These are phyloP conservation scores for Caerostris extrusa DNA, from an alignment of 1,140 invertebrate species.

Conservation along the genomic window DNA sequence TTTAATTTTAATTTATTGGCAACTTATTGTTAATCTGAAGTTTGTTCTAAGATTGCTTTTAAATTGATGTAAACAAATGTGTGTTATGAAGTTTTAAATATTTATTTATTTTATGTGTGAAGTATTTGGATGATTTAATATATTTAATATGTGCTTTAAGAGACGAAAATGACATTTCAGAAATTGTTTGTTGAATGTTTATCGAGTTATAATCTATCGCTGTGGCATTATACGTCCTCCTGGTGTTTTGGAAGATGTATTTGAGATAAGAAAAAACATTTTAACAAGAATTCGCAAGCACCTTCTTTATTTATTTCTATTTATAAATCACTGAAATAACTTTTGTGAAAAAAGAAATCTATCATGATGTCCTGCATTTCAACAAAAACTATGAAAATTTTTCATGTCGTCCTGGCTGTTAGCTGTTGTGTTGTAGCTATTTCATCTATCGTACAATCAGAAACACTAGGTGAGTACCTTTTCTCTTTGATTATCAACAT, in stretches of 20 bases:
- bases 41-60: background rate
- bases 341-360: background rate
- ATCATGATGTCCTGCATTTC: background rate
- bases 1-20: background rate
- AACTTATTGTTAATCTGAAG: background rate
- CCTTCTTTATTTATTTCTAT: background rate
- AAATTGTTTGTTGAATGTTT: background rate
- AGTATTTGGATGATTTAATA: background rate
- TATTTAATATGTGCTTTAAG: background rate
- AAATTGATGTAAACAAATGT: background rate
- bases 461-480: background rate
- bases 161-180: background rate
- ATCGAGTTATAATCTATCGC: background rate
- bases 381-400: background rate
- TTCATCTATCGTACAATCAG: conserved; percentile 19
- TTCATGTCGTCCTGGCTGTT: background rate
- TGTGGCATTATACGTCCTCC: background rate
- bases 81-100: background rate
- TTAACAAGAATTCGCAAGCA: background rate
- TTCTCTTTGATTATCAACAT: background rate
- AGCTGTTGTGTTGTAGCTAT: background rate
- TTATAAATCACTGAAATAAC: conserved; percentile 15
- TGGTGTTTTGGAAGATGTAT: background rate
- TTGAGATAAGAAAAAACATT: background rate
- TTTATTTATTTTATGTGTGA: background rate